A percentile compares a stretch with the other conserved stretches of the same genome.
These are phyloP conservation scores for Spondyliosoma cantharus DNA, from an alignment of 2,797 vertebrate genomes.

Conservation along the genomic window DNA sequence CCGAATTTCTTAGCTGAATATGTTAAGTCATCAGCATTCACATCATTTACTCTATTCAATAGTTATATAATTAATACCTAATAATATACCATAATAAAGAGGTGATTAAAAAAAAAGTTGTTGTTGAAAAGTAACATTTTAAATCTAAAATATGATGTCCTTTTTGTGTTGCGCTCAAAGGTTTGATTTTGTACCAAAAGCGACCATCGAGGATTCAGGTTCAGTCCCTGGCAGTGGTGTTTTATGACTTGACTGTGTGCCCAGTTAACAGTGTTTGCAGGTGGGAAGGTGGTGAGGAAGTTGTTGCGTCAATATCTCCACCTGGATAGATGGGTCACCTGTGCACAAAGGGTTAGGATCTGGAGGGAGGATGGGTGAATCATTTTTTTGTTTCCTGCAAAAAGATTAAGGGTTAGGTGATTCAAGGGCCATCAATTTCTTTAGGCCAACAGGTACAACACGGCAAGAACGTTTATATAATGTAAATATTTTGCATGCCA, in stretches of 20 bases:
- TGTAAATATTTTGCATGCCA: too few relatives aligned
- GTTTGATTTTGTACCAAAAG: slow-evolving; percentile 23
- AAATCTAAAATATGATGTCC: not conserved
- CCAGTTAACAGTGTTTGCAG: not conserved
- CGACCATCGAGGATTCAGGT: not conserved
- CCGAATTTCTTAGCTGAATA: slow-evolving; percentile 20
- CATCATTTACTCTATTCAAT: not conserved
- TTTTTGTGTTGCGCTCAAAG: not conserved
- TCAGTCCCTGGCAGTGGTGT: not conserved
- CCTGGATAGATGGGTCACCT: not conserved
- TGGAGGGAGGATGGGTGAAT: not conserved
- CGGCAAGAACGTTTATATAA: too few relatives aligned
- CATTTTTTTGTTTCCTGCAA: not conserved
- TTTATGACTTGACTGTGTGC: not conserved
- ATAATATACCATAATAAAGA: not conserved
- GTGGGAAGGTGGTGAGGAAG: not conserved
- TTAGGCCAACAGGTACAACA: not conserved
- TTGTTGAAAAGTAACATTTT: not conserved
- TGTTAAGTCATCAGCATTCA: not conserved
- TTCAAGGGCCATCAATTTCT: not conserved
- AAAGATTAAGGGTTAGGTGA: not conserved
- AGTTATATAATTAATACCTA: not conserved
- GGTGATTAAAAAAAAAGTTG: not conserved
- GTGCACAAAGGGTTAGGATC: not conserved
- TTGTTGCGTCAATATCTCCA: slow-evolving; percentile 10